Evolutionary conservation across 2,797 vertebrate species (phyloP).

Genomic region (Anguilla obscura): DNA sequence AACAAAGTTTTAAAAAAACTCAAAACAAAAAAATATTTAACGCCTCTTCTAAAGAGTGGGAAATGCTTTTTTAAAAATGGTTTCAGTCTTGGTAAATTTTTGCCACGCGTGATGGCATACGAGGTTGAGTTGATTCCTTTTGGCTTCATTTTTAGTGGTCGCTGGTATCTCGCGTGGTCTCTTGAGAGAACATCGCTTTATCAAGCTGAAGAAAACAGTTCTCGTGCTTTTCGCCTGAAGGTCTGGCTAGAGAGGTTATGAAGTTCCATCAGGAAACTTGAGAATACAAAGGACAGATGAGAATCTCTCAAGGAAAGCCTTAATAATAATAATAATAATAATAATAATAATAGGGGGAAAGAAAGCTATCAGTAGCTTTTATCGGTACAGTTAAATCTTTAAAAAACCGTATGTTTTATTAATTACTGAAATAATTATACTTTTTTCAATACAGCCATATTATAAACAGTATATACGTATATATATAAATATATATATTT

Average conservation of each 20-base stretch:
- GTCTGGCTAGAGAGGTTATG: constrained; percentile 25
- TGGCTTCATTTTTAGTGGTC: constrained; percentile 39
- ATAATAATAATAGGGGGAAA: constrained; percentile 47
- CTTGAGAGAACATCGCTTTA: constrained; percentile 43
- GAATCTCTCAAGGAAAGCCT: constrained; percentile 71
- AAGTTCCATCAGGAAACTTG: constrained; percentile 38
- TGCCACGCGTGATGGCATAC: constrained; percentile 60
- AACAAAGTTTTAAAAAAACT: constrained; percentile 53
- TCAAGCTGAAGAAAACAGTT: constrained; percentile 27
- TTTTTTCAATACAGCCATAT: constrained; percentile 84
- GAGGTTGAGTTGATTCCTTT: constrained; percentile 49
- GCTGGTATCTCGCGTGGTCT: constrained; percentile 38
- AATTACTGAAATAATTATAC: constrained; percentile 76
- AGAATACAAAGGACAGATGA: constrained; percentile 50
- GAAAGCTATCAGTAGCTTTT: constrained; percentile 67
- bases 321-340: constrained; percentile 63
- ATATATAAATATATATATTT: constrained; percentile 76
- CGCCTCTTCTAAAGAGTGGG: constrained; percentile 43
- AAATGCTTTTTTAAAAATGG: constrained; percentile 43
- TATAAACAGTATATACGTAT: constrained; percentile 74
- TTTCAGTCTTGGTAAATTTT: constrained; percentile 49
- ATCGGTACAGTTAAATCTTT: constrained; percentile 70
- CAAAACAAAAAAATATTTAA: constrained; percentile 58
- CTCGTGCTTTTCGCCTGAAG: constrained; percentile 45
- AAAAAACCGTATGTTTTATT: constrained; percentile 76